Conservation (phyloP, 2,797 vertebrate species). For the Vultur gryphus region DNA sequence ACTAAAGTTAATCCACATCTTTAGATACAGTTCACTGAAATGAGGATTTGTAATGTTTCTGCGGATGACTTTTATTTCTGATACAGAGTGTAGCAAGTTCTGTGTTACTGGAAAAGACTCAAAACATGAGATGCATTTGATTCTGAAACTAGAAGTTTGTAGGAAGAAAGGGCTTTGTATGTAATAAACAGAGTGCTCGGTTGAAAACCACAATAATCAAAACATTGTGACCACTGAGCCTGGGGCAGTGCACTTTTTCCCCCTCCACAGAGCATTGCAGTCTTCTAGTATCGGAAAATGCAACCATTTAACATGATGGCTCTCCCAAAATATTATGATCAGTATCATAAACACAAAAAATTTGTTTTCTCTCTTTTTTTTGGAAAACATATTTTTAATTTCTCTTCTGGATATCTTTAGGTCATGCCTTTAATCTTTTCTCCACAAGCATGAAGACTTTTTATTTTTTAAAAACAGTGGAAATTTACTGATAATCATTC, state of each 20-base stretch:
- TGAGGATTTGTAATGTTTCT: not conserved
- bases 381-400: not conserved
- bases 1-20: conserved; percentile 6
- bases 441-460: not conserved
- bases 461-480: not conserved
- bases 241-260: not conserved
- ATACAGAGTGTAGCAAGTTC: not conserved
- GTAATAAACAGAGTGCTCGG: not conserved
- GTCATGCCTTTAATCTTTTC: not conserved
- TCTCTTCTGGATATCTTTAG: not conserved
- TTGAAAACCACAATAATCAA: not conserved
- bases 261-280: not conserved
- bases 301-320: not conserved
- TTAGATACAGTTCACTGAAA: not conserved
- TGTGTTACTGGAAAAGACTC: not conserved
- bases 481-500: not conserved
- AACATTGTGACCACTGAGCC: not conserved
- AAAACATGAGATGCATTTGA: not conserved
- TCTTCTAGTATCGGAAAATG: not conserved
- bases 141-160: not conserved
- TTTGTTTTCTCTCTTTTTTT: not conserved
- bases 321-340: not conserved
- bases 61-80: not conserved
- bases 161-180: not conserved
- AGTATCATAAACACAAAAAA: not conserved